These are phyloP conservation scores for Sebastes reedi DNA, from an alignment of 2,797 vertebrate genomes.

Conservation along the genomic window DNA sequence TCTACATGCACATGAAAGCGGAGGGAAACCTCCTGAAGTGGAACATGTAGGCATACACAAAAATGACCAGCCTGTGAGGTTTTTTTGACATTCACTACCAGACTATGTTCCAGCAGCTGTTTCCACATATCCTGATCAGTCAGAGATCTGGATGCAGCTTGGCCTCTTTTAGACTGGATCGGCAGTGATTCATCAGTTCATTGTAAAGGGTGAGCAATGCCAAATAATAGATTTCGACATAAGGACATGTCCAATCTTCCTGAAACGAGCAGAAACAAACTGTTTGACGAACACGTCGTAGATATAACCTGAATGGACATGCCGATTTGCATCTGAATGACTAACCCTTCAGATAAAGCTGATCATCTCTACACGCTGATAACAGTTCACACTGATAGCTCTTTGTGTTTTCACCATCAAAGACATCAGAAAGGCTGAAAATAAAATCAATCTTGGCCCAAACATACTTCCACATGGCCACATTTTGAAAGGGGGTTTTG, in stretches of 20 bases:
- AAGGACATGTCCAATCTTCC: not conserved
- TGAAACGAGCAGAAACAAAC: slow-evolving; percentile 4
- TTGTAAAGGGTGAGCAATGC: slow-evolving; percentile 14
- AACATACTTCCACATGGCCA: not conserved
- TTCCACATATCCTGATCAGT: slow-evolving; percentile 19
- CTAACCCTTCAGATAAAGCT: slow-evolving; percentile 15
- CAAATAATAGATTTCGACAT: slow-evolving; percentile 20
- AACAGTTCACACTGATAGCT: slow-evolving; percentile 8
- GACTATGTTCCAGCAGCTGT: slow-evolving; percentile 6
- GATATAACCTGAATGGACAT: not conserved
- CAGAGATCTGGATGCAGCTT: slow-evolving; percentile 10
- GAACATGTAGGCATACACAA: slow-evolving; percentile 19
- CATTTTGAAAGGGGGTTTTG: not conserved
- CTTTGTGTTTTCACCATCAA: slow-evolving; percentile 21
- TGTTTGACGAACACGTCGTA: not conserved
- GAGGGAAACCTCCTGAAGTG: slow-evolving; percentile 25
- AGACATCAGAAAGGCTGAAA: slow-evolving; percentile 25
- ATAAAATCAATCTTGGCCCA: slow-evolving; percentile 13
- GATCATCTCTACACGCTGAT: slow-evolving; percentile 17
- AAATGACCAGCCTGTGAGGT: not conserved
- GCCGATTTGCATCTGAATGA: slow-evolving; percentile 19
- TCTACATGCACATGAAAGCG: slow-evolving; percentile 60
- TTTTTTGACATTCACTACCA: not conserved
- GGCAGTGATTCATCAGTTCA: slow-evolving; percentile 43
- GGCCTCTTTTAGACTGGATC: slow-evolving; percentile 13